A percentile compares a stretch with the other conserved stretches of the same genome.
phyloP scores from a whole-genome alignment of 1,140 invertebrate species.

The Drosophila aff. region DNA sequence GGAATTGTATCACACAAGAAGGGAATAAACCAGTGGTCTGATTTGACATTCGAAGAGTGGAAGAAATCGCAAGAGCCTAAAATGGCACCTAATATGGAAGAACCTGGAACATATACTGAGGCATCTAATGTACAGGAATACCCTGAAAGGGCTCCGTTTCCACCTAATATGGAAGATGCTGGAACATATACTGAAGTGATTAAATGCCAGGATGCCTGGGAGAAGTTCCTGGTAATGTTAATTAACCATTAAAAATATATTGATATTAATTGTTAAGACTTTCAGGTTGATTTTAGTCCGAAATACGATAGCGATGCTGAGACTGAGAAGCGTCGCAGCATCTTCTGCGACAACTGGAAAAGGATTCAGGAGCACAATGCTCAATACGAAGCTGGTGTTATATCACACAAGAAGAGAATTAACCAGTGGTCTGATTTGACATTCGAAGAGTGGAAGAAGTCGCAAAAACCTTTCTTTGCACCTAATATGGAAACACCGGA shows the following conservation, averaged over 20 bases:
- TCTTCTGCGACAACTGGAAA: slow-evolving; percentile 47
- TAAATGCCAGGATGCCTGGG: not conserved
- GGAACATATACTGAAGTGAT: not conserved
- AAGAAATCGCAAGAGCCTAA: not conserved
- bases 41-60: slow-evolving; percentile 47
- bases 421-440: slow-evolving; percentile 56
- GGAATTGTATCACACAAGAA: slow-evolving; percentile 19
- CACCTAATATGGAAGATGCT: no score
- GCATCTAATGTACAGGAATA: no score
- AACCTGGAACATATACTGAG: no score
- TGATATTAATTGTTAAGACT: not conserved
- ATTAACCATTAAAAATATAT: not conserved
- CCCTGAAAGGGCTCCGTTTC: no score
- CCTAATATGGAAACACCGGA: not conserved
- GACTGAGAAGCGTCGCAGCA: slow-evolving; percentile 12
- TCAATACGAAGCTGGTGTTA: no score
- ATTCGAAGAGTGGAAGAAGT: slow-evolving; percentile 31
- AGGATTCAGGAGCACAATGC: slow-evolving; percentile 40
- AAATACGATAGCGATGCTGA: slow-evolving; percentile 22
- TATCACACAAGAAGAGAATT: slow-evolving; percentile 10
- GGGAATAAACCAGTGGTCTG: slow-evolving; percentile 53
- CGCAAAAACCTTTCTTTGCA: not conserved
- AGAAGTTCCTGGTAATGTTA: slow-evolving; percentile 4
- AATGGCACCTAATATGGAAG: not conserved
- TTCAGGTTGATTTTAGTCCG: not conserved